Base-by-base conservation (phyloP, 2,113 vertebrate genomes). In the Serilophus lunatus region DNA sequence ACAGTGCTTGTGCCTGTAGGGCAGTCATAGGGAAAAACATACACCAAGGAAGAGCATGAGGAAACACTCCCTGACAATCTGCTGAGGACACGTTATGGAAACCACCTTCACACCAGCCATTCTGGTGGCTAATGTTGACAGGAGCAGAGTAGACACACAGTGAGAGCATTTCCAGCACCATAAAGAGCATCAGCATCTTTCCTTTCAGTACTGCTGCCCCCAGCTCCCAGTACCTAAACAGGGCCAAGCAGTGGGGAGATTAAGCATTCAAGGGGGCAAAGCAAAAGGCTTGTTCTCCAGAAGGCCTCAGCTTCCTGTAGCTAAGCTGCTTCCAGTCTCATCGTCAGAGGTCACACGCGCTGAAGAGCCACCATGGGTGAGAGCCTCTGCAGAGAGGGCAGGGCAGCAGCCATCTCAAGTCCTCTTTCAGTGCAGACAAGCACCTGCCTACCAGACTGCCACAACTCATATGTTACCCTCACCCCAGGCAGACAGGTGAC, bases 311-410 rank as follows among this genome's bases (percentile, higher is more conserved):
- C 47, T 87, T 29, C 25, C 56, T 22, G 81, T 38, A 18, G 56
- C 40, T 53, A n/a, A 63, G 54, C 44, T 35, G 64, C 65, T 35
- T 57, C 51, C 54, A 11, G 13, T 9, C 7, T 10, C 47, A 12
- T 3, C 0, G 0, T 36, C 26, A 6, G 56, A 40, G 45, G 7
- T 57, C 40, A 42, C 22, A 4, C 3, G 0, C 0, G 68, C 69
- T 16, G 64, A 22, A 60, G n/a, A 45, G 25, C 57, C 66, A 5
- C 42, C 31, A 7, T 7, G 1, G 1, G 69, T 7, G 72, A 45
- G 54, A 24, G 75, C 13, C 6, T 31, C 57, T 17, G 60, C 74
- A 3, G 75, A 31, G 29, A 66, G 25, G 50, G 25, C 49, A 56
- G 36, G 19, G 31, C 38, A 60, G 68, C 1, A 0, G 49, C 59